A percentile compares a stretch with the other conserved stretches of the same genome.
phyloP scores from a whole-genome alignment of 2,888 invertebrate genomes.

The Callimorpha dominula region DNA sequence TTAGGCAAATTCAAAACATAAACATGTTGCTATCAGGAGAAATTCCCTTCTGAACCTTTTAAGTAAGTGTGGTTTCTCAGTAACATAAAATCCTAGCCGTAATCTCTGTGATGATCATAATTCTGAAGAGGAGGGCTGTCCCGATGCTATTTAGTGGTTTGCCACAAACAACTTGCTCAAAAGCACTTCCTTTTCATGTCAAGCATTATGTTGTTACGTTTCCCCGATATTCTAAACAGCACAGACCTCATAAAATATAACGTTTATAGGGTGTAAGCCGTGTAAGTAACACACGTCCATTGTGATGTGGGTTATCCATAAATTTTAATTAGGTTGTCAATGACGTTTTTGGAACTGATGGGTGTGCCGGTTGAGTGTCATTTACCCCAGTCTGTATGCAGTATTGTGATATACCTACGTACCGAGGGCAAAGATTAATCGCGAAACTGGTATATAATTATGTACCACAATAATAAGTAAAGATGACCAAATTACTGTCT shows the following conservation, averaged over 20 bases:
- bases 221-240: slow-evolving; percentile 38
- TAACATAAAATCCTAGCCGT: slow-evolving; percentile 60
- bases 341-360: neutral
- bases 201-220: slow-evolving; percentile 53
- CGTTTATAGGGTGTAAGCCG: slow-evolving; percentile 26
- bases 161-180: slow-evolving; percentile 67
- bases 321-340: slow-evolving; percentile 10
- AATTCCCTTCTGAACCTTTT: slow-evolving; percentile 51
- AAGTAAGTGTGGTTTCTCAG: slow-evolving; percentile 58
- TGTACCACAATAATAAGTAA: neutral
- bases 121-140: slow-evolving; percentile 58
- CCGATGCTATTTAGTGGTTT: slow-evolving; percentile 69
- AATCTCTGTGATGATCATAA: slow-evolving; percentile 61
- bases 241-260: slow-evolving; percentile 48
- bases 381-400: neutral
- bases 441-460: neutral
- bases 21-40: slow-evolving; percentile 10
- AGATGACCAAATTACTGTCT: neutral
- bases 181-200: slow-evolving; percentile 68
- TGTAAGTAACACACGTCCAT: slow-evolving; percentile 19
- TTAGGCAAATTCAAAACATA: neutral
- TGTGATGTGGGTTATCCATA: slow-evolving; percentile 23
- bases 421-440: neutral
- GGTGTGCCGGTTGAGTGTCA: neutral
- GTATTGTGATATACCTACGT: neutral